Evolutionary conservation across 2,113 vertebrate genomes (phyloP).

Genomic region (Pangasianodon hypophthalmus): DNA sequence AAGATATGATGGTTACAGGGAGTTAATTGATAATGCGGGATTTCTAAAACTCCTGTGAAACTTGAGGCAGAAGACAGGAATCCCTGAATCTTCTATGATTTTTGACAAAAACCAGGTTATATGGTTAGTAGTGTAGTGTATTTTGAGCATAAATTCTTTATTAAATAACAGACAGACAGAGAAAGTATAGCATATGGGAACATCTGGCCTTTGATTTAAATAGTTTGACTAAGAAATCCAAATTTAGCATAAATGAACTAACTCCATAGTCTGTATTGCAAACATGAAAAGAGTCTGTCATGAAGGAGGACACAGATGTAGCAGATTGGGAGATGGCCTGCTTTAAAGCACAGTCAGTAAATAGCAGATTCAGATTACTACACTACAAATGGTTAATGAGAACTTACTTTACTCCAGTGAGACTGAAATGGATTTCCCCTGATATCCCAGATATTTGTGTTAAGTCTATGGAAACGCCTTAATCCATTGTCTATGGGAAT

Average conservation of each 20-base stretch:
- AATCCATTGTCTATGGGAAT: too few relatives aligned
- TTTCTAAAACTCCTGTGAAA: neutral
- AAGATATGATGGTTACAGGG: neutral
- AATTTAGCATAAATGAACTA: neutral
- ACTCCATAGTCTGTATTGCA: neutral
- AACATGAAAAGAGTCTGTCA: neutral
- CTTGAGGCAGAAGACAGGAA: neutral
- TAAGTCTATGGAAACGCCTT: too few relatives aligned
- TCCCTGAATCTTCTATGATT: neutral
- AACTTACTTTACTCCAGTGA: too few relatives aligned
- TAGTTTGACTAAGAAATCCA: neutral
- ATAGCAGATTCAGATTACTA: too few relatives aligned
- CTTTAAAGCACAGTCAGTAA: too few relatives aligned
- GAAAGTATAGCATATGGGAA: neutral
- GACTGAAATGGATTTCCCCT: too few relatives aligned
- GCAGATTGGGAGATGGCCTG: too few relatives aligned
- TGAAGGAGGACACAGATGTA: too few relatives aligned
- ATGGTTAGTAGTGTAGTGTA: neutral
- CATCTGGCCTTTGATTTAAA: neutral
- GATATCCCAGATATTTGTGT: too few relatives aligned
- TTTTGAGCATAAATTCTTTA: neutral
- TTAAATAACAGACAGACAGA: neutral
- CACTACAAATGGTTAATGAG: too few relatives aligned
- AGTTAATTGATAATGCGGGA: neutral
- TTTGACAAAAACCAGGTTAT: neutral